Evolutionary conservation across 1,140 invertebrate species (phyloP), one percentile per base, ranked within the genome.

Genomic region (Drosophila malerkotliana): DNA sequence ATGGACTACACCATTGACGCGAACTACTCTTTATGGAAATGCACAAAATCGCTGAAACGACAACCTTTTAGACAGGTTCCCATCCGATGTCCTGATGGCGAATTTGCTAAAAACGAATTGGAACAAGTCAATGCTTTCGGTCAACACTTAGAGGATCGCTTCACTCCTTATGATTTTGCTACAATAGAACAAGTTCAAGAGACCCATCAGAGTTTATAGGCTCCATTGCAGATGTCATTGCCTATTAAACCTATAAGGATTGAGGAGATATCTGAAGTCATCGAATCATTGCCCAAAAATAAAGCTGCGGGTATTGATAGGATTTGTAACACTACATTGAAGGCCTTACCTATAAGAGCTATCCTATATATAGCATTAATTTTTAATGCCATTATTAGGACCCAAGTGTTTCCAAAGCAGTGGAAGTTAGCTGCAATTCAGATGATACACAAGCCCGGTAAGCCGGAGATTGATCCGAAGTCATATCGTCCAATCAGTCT

Each of bases 11-110:
- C 55, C 3, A 15, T 59, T 6, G 55, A 64, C 14, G 24, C 28
- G 1, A 72, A 63, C 32, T 72, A 64, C 12, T 64, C 61, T 2
- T 10, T 60, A 9, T 64, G 60, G 61, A 56, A 60, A 10, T 60
- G 51, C 37, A 56, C 61, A 4, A 44, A 44, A 15, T 44, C 41
- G n/a, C 41, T 44, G 3, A 14, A 15, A 15, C 3, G n/a, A 15
- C 41, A 44, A 15, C 41, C 14, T n/a, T 15, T 44, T 15, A 44
- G 41, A 15, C 41, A 44, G 41, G 41, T 21, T 14, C 41, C 41
- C 4, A 14, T 44, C 14, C 41, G 41, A 15, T 34, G 51, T 15
- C 41, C 51, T 47, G 18, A 41, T 26, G 51, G 51, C 5, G 51
- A 53, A 37, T 21, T 21, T 21, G 21, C 51, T 30, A 54, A 39